Conservation (phyloP, 2,888 invertebrate genomes). For the Clepsis dumicolana region DNA sequence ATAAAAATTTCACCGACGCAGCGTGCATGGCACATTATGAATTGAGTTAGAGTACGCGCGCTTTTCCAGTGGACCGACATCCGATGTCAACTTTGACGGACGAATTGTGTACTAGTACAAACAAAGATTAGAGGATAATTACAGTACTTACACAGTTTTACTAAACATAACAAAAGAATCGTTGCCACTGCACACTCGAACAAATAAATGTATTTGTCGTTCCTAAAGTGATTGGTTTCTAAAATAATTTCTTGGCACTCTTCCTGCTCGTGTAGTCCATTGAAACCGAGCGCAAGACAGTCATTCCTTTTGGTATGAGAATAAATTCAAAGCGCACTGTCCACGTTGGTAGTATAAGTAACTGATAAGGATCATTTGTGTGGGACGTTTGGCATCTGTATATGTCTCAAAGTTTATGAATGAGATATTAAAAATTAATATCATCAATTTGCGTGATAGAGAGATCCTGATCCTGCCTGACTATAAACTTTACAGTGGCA, state of each 20-base stretch:
- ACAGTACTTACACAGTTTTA: too few relatives aligned
- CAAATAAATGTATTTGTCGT: neutral
- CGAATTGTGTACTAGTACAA: too few relatives aligned
- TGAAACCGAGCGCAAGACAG: neutral
- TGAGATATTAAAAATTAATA: neutral
- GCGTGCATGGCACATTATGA: constrained; percentile 69
- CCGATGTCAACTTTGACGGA: constrained; percentile 15
- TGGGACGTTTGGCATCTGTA: neutral
- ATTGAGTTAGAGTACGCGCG: constrained; percentile 71
- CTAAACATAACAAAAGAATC: too few relatives aligned
- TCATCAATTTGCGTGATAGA: neutral
- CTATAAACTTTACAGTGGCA: neutral
- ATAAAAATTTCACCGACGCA: constrained; percentile 66
- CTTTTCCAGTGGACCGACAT: constrained; percentile 30
- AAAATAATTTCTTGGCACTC: constrained; percentile 26
- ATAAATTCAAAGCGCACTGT: constrained; percentile 1
- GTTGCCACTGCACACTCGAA: neutral
- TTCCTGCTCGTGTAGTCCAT: constrained; percentile 18
- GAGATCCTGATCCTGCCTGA: neutral
- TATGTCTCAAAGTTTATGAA: neutral
- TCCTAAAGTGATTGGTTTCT: constrained; percentile 3
- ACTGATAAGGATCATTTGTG: neutral
- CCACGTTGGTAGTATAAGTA: neutral
- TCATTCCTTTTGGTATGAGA: constrained; percentile 14
- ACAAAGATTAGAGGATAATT: too few relatives aligned